Evolutionary conservation across 2,888 invertebrate genomes (phyloP).

Genomic region (Encarsia formosa): DNA sequence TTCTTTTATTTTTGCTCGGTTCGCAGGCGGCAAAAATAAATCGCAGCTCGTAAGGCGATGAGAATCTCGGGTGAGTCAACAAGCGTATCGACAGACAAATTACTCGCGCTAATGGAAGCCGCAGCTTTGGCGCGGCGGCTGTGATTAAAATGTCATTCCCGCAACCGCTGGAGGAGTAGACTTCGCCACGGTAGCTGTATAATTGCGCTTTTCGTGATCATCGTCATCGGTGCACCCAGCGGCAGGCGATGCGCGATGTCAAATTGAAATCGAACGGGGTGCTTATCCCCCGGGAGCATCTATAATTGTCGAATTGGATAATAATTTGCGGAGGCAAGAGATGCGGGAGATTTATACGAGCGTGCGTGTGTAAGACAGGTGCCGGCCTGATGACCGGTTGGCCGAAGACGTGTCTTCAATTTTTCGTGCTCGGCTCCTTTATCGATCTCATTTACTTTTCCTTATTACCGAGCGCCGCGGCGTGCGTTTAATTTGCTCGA

Average conservation of each 20-base stretch:
- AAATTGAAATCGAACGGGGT: conserved; percentile 20
- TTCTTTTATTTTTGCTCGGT: no score
- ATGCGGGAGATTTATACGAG: neutral
- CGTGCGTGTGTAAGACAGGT: conserved; percentile 11
- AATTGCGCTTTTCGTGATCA: conserved; percentile 11
- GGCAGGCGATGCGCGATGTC: conserved; percentile 3
- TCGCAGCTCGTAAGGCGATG: no score
- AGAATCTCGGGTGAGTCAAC: conserved; percentile 20
- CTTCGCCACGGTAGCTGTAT: conserved; percentile 1
- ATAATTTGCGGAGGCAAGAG: conserved; percentile 12
- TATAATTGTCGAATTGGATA: conserved; percentile 22
- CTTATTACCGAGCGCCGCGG: neutral
- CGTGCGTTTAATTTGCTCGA: neutral
- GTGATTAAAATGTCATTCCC: conserved; percentile 34
- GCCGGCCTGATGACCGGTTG: conserved; percentile 19
- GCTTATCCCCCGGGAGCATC: conserved; percentile 23
- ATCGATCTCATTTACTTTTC: conserved; percentile 23
- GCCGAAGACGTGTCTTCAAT: conserved; percentile 16
- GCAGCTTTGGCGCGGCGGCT: conserved; percentile 43
- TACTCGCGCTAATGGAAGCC: conserved; percentile 37
- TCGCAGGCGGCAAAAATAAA: no score
- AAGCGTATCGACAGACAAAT: conserved; percentile 38
- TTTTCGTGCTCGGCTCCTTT: conserved; percentile 12
- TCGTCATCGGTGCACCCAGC: neutral
- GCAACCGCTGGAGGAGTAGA: neutral